These are phyloP conservation scores for Haliclona indistincta DNA, from an alignment of 37 sponge, comb jelly and placozoan species.

Conservation along the genomic window DNA sequence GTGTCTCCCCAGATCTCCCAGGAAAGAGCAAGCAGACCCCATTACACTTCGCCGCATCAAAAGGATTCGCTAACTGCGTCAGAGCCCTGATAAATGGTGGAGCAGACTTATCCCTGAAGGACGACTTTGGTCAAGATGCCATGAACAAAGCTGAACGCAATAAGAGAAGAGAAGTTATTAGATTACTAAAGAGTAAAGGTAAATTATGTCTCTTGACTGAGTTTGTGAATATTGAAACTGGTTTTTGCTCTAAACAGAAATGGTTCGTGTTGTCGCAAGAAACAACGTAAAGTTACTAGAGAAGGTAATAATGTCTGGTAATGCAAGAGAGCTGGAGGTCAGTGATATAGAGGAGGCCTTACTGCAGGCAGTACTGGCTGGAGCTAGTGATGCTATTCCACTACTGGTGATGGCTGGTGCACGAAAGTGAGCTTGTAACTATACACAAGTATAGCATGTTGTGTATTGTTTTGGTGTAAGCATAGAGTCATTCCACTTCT, in stretches of 20 bases:
- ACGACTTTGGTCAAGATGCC: slow-evolving; percentile 53
- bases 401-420: slow-evolving; percentile 59
- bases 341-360: slow-evolving; percentile 72
- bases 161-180: slow-evolving; percentile 57
- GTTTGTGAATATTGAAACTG: not conserved
- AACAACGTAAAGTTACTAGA: slow-evolving; percentile 24
- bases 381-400: slow-evolving; percentile 43
- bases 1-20: slow-evolving; percentile 45
- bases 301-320: slow-evolving; percentile 17
- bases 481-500: not conserved
- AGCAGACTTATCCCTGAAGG: slow-evolving; percentile 50
- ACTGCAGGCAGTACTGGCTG: slow-evolving; percentile 52
- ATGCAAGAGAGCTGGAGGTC: slow-evolving; percentile 11
- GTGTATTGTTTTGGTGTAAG: not conserved
- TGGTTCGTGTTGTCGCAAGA: slow-evolving; percentile 13
- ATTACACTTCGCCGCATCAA: slow-evolving; percentile 62
- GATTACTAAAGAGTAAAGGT: slow-evolving; percentile 77
- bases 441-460: too few relatives aligned
- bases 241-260: slow-evolving; percentile 23
- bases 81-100: slow-evolving; percentile 51
- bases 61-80: slow-evolving; percentile 61
- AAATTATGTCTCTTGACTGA: too few relatives aligned
- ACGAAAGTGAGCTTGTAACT: not conserved
- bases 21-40: slow-evolving; percentile 63
- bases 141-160: slow-evolving; percentile 64